Evolutionary conservation across 2,113 vertebrate species (phyloP).

Genomic region (Mungos mungo): DNA sequence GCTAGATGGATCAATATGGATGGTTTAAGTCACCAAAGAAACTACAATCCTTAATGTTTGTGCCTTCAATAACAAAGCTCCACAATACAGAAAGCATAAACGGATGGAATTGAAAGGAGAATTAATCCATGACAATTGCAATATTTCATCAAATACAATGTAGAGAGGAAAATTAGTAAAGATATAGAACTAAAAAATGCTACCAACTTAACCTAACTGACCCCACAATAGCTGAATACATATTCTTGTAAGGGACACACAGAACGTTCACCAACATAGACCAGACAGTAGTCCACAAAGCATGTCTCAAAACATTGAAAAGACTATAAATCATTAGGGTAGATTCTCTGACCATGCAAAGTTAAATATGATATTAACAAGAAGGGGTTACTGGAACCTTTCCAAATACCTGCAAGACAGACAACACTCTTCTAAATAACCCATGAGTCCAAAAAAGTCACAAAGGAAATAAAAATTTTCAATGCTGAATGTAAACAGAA

Average conservation of each 20-base stretch:
- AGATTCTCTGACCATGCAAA: not conserved
- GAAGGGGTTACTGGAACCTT: not conserved
- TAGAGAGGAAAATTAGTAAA: not conserved
- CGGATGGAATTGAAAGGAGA: not conserved
- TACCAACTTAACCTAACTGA: not conserved
- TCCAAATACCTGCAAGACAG: not conserved
- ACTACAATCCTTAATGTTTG: not conserved
- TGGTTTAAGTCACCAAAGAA: not conserved
- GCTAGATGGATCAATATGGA: not conserved
- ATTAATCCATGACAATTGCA: not conserved
- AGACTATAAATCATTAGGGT: not conserved
- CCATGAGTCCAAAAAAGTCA: not conserved
- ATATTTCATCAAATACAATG: not conserved
- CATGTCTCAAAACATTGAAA: not conserved
- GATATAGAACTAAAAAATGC: not conserved
- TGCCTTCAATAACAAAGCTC: not conserved
- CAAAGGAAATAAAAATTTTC: not conserved
- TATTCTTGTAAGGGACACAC: not conserved
- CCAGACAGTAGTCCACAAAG: not conserved
- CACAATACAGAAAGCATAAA: not conserved
- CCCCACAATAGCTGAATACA: not conserved
- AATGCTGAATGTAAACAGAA: not conserved
- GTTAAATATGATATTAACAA: not conserved
- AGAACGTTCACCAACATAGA: not conserved
- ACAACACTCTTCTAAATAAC: not conserved